phyloP scores from a whole-genome alignment of 2,797 vertebrate species.

The Cyprinella venusta region DNA sequence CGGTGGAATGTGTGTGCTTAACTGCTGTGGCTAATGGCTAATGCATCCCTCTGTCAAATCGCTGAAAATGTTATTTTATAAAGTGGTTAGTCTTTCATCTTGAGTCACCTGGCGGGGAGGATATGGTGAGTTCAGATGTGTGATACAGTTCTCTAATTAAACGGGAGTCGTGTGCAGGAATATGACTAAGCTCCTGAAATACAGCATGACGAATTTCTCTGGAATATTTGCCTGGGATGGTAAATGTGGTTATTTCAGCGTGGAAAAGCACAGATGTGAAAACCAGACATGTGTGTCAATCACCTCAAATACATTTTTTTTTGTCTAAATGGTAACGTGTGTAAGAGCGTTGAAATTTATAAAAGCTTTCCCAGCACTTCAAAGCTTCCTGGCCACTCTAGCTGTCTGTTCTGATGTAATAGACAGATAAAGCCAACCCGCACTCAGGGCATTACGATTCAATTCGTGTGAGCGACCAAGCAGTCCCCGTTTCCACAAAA shows the following conservation, averaged over 20 bases:
- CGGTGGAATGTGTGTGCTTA: slow-evolving; percentile 21
- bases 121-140: slow-evolving; percentile 33
- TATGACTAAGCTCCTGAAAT: slow-evolving; percentile 33
- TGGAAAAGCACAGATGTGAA: slow-evolving; percentile 13
- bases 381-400: slow-evolving; percentile 30
- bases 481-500: slow-evolving; percentile 2
- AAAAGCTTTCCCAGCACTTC: slow-evolving; percentile 49
- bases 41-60: slow-evolving; percentile 55
- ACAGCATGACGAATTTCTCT: slow-evolving; percentile 18
- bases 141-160: slow-evolving; percentile 48
- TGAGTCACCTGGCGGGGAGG: slow-evolving; percentile 46
- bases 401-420: slow-evolving; percentile 38
- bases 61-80: slow-evolving; percentile 54
- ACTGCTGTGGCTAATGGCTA: slow-evolving; percentile 46
- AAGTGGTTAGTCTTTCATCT: slow-evolving; percentile 46
- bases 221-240: slow-evolving; percentile 34
- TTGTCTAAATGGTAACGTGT: slow-evolving; percentile 28
- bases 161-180: neutral
- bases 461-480: slow-evolving; percentile 25
- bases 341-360: slow-evolving; percentile 9
- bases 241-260: slow-evolving; percentile 36
- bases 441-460: slow-evolving; percentile 35
- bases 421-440: slow-evolving; percentile 27
- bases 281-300: slow-evolving; percentile 17
- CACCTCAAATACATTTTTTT: slow-evolving; percentile 2